A percentile compares a stretch with the other conserved stretches of the same genome.
Conservation (phyloP, 2,888 invertebrate species). For the Aspidiotus rigidus region DNA sequence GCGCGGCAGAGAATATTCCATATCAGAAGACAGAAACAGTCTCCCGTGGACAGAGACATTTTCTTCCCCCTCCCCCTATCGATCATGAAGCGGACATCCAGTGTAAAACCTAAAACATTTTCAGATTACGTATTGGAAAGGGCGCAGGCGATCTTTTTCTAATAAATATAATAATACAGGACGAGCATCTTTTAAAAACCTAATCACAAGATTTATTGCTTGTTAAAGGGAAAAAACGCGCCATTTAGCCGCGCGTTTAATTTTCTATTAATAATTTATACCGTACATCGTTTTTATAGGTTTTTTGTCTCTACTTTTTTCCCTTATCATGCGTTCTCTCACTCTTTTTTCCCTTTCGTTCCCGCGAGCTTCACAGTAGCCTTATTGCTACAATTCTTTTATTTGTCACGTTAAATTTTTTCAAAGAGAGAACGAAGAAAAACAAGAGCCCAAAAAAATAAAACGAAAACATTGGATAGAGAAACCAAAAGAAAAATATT, state of each 20-base stretch:
- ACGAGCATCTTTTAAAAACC: conserved; percentile 17
- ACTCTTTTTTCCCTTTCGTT: background rate
- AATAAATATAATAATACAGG: background rate
- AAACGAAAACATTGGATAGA: no score
- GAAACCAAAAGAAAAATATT: no score
- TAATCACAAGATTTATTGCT: conserved; percentile 27
- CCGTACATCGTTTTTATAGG: conserved; percentile 23
- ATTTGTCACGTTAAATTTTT: no score
- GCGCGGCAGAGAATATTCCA: background rate
- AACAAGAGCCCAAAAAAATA: no score
- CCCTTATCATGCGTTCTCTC: conserved; percentile 1
- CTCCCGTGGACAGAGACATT: conserved; percentile 19
- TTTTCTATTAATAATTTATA: conserved; percentile 31
- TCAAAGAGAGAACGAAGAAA: no score
- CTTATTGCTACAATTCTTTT: no score
- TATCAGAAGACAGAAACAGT: conserved; percentile 9
- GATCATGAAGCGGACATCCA: background rate
- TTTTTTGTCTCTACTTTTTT: conserved; percentile 6
- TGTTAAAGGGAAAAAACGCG: conserved; percentile 23
- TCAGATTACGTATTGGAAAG: conserved; percentile 8
- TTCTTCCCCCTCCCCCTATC: background rate
- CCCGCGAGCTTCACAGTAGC: no score
- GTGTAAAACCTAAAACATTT: background rate
- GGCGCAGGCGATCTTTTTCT: conserved; percentile 14
- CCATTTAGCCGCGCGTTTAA: conserved; percentile 29